Conservation (phyloP, 2,888 invertebrate genomes). For the Hanleya hanleyi region DNA sequence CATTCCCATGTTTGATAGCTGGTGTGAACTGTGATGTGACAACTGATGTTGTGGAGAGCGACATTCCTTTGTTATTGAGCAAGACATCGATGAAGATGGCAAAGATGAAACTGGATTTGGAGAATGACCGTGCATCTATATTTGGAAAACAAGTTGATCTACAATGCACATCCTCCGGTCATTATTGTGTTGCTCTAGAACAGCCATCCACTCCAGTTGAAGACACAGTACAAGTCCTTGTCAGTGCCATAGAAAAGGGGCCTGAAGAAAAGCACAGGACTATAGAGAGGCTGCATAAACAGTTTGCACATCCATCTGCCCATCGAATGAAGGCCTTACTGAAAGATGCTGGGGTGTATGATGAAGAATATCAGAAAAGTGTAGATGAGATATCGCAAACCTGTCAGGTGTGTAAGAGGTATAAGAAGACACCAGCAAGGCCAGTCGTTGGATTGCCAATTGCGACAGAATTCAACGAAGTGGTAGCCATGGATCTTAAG, state of each 20-base stretch:
- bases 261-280: neutral
- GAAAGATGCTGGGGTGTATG: constrained; percentile 16
- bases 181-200: constrained; percentile 36
- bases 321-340: constrained; percentile 13
- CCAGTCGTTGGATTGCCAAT: constrained; percentile 17
- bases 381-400: neutral
- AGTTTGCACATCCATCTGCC: neutral
- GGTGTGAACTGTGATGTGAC: constrained; percentile 21
- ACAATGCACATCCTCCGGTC: constrained; percentile 30
- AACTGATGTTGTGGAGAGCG: constrained; percentile 31
- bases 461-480: constrained; percentile 25
- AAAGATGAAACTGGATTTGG: constrained; percentile 34
- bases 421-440: constrained; percentile 7
- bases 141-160: constrained; percentile 32
- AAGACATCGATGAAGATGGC: constrained; percentile 34
- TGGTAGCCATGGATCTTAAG: constrained; percentile 18
- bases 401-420: constrained; percentile 14
- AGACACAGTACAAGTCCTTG: neutral
- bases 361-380: neutral
- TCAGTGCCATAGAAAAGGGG: neutral
- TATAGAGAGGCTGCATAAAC: neutral
- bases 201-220: neutral
- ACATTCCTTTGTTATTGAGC: constrained; percentile 30
- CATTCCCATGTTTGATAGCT: constrained; percentile 32
- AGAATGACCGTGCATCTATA: constrained; percentile 37